Evolutionary conservation across 2,888 invertebrate species (phyloP), one percentile per base, ranked within the genome.

Genomic region (Patella pellucida): DNA sequence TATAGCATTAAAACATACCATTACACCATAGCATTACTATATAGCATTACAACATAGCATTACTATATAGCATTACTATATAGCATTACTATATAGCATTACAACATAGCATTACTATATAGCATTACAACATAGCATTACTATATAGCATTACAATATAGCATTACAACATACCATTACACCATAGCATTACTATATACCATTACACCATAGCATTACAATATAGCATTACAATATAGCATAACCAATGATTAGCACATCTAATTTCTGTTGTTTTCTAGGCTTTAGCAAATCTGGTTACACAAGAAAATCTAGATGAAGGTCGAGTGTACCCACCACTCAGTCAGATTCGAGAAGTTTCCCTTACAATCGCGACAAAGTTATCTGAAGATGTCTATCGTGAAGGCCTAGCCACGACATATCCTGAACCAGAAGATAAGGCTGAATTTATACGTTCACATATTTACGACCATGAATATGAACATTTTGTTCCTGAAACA

Each of bases 271-370:
- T 56, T 74, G 71, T 27, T 27, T 91, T 91, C 69, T 91, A 96
- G 94, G 93, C 95, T 74, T 92, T 99, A 75, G 94, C 98, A 0
- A 93, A 94, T 5, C 92, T 96, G 72, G 98, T 98, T 11, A 93
- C 94, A 0, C 94, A 96, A 71, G 93, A 93, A 1, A 95, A 98
- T 91, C 92, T 99, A 85, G 94, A 93, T 1, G 93, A 93, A 74
- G 98, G 98, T 77, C 94, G 97, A 82, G 93, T 99, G 74, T 99
- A 98, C 92, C 99, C 99, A 27, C 97, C 97, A 0, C 93, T 99
- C 16, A 92, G 93, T 67, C 93, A 94, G 79, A 97, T 99, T 83
- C 94, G 95, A 85, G 93, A 95, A 79, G 96, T 97, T 88, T 98
- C 98, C 0, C 92, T 97, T 74, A 94, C 94, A 89, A 97, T 99